Conservation (phyloP, 2,888 invertebrate species). For the Serripes groenlandicus region DNA sequence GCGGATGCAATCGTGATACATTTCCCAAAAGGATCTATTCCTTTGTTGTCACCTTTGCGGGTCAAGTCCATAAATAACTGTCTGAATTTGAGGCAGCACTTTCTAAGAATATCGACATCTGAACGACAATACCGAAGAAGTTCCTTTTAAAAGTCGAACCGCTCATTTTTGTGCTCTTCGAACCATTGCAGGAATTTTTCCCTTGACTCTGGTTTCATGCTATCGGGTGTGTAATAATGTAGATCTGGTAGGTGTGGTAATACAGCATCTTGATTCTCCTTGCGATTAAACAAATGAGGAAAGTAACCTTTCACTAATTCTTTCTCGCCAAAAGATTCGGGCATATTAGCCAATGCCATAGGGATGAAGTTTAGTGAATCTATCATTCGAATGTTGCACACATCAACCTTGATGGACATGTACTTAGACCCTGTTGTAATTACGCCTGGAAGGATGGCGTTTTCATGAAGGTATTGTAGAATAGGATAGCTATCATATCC, state of each 20-base stretch:
- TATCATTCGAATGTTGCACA: constrained; percentile 46
- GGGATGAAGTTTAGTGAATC: constrained; percentile 63
- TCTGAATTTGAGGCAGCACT: constrained; percentile 54
- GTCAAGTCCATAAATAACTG: constrained; percentile 44
- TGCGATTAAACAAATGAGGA: constrained; percentile 59
- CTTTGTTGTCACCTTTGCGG: constrained; percentile 12
- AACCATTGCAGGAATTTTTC: constrained; percentile 53
- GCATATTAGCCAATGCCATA: constrained; percentile 56
- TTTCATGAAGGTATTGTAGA: constrained; percentile 47
- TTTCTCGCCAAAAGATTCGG: constrained; percentile 48
- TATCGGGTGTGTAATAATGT: constrained; percentile 56
- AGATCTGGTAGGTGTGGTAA: constrained; percentile 50
- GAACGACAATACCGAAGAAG: constrained; percentile 42
- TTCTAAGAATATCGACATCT: constrained; percentile 24
- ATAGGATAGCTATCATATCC: constrained; percentile 63
- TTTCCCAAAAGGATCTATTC: constrained; percentile 55
- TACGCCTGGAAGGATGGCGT: constrained; percentile 52
- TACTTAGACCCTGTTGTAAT: constrained; percentile 26
- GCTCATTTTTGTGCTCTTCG: constrained; percentile 25
- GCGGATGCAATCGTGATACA: constrained; percentile 63
- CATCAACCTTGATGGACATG: constrained; percentile 44
- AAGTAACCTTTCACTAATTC: constrained; percentile 61
- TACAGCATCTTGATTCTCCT: constrained; percentile 47
- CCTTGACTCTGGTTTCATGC: constrained; percentile 56
- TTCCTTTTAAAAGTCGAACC: constrained; percentile 47